Evolutionary conservation across 2,113 vertebrate species (phyloP).

Genomic region (Chionomys nivalis): DNA sequence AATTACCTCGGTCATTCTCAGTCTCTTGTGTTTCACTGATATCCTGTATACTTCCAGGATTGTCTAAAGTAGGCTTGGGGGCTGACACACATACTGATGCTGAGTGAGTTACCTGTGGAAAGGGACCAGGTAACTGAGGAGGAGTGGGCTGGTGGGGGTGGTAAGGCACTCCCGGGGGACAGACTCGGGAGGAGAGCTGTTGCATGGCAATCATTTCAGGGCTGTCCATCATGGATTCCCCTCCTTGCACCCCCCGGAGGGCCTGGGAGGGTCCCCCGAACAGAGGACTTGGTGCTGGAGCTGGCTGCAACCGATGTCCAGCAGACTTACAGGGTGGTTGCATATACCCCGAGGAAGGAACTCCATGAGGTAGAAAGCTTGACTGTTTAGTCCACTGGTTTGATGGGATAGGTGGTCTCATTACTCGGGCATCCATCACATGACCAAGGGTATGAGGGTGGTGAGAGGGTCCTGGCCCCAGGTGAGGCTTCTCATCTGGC

Average conservation of each 20-base stretch:
- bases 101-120: constrained; percentile 86
- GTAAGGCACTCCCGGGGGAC: constrained; percentile 89
- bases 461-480: constrained; percentile 81
- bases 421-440: constrained; percentile 86
- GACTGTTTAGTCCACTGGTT: constrained; percentile 92
- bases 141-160: constrained; percentile 86
- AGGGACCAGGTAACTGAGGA: constrained; percentile 82
- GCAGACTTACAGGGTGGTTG: constrained; percentile 86
- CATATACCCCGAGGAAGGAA: constrained; percentile 87
- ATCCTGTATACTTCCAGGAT: constrained; percentile 73
- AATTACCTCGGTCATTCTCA: constrained; percentile 83
- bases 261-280: constrained; percentile 84
- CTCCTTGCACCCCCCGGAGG: constrained; percentile 88
- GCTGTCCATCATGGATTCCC: constrained; percentile 98
- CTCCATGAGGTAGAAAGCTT: constrained; percentile 90
- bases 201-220: constrained; percentile 99
- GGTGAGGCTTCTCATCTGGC: constrained; percentile 80
- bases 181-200: constrained; percentile 95
- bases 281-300: constrained; percentile 54
- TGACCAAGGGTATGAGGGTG: constrained; percentile 84
- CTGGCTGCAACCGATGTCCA: constrained; percentile 80
- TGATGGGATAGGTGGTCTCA: constrained; percentile 87
- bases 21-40: constrained; percentile 72
- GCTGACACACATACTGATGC: constrained; percentile 75
- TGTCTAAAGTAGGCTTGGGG: constrained; percentile 78